Conservation (phyloP, 2,888 invertebrate species). For the Agelastica alni region DNA sequence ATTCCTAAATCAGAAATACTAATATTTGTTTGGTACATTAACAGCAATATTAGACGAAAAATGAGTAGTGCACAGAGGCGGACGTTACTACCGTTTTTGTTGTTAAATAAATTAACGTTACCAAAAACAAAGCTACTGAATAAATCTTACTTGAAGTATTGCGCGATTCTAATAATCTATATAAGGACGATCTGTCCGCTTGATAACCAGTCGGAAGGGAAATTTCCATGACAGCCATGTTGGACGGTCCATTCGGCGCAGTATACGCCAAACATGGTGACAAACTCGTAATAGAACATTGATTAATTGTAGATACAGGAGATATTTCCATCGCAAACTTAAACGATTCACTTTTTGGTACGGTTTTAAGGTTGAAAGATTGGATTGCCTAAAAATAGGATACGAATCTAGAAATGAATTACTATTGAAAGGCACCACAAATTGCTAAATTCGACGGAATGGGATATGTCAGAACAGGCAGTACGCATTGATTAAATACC, state of each 20-base stretch:
- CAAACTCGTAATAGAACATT: conserved; percentile 57
- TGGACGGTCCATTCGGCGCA: conserved; percentile 59
- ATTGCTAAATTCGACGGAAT: no score
- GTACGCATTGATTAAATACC: no score
- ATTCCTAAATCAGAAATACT: conserved; percentile 52
- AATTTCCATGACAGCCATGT: conserved; percentile 67
- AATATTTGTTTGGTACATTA: background rate
- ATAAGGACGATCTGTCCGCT: conserved; percentile 63
- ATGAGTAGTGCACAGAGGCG: background rate
- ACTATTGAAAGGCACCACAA: no score
- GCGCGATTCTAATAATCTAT: conserved; percentile 57
- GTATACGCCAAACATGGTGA: conserved; percentile 52
- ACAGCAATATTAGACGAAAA: background rate
- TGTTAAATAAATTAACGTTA: background rate
- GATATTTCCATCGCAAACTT: conserved; percentile 57
- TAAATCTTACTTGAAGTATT: conserved; percentile 34
- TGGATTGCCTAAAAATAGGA: conserved; percentile 57
- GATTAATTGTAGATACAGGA: conserved; percentile 55
- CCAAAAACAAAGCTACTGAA: background rate
- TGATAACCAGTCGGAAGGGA: conserved; percentile 67
- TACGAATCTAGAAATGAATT: no score
- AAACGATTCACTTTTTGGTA: conserved; percentile 59
- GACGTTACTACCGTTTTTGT: background rate
- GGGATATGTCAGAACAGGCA: no score
- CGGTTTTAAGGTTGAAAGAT: conserved; percentile 59